Percentiles rank a stretch among this genome's conserved stretches.
These are phyloP conservation scores for Antheraea yamamai DNA, from an alignment of 2,888 invertebrate species.

Conservation along the genomic window DNA sequence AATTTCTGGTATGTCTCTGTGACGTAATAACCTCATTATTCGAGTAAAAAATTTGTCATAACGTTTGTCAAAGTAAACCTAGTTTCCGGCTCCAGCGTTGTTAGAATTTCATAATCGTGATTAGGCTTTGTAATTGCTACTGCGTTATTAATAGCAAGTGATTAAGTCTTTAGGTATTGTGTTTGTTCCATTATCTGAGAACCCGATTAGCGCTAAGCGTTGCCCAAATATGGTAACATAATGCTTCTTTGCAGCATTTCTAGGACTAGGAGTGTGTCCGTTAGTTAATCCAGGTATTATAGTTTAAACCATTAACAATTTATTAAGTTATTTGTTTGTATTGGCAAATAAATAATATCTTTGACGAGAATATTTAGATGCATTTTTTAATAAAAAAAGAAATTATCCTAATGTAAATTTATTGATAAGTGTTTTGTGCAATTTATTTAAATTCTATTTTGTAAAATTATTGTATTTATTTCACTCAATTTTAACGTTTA, in stretches of 20 bases:
- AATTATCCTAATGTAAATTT: background rate
- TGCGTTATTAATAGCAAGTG: background rate
- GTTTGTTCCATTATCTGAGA: slow-evolving; percentile 1
- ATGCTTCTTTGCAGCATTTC: background rate
- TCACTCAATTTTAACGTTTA: too few relatives aligned
- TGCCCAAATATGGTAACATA: background rate
- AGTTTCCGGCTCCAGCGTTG: slow-evolving; percentile 2
- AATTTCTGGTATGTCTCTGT: too few relatives aligned
- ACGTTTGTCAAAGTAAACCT: background rate
- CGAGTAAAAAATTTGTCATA: background rate
- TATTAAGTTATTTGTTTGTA: background rate
- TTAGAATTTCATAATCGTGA: slow-evolving; percentile 8
- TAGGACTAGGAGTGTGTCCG: background rate
- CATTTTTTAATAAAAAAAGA: background rate
- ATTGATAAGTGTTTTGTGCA: too few relatives aligned
- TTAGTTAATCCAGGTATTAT: background rate
- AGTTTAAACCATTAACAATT: background rate
- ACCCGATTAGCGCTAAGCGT: background rate
- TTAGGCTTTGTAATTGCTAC: slow-evolving; percentile 7
- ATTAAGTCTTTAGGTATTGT: slow-evolving; percentile 8
- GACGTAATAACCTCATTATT: background rate
- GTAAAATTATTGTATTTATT: too few relatives aligned
- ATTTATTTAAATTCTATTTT: too few relatives aligned
- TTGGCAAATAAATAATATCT: background rate
- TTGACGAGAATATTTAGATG: background rate